Conservation (phyloP, 2,888 invertebrate species). For the Andrena trimmerana region DNA sequence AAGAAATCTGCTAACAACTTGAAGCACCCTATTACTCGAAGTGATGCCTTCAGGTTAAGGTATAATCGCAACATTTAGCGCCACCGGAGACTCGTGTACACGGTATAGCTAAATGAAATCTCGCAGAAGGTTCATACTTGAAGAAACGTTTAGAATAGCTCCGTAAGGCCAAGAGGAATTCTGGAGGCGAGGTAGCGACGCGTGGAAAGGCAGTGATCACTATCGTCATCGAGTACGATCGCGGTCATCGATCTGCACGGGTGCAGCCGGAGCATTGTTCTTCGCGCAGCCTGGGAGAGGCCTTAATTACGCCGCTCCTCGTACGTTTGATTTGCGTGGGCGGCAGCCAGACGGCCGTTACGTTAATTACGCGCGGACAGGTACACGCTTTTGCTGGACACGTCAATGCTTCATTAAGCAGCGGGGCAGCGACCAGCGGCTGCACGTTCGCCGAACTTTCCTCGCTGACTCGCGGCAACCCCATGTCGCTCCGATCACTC, state of each 20-base stretch:
- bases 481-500: neutral
- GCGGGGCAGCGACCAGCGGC: conserved; percentile 24
- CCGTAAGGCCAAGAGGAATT: too few species aligned
- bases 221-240: conserved; percentile 25
- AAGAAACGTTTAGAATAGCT: too few species aligned
- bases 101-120: too few species aligned
- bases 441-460: conserved; percentile 48
- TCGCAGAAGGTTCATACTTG: too few species aligned
- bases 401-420: conserved; percentile 72
- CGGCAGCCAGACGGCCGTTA: conserved; percentile 64
- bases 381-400: conserved; percentile 63
- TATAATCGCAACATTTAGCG: too few species aligned
- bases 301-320: conserved; percentile 63
- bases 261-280: conserved; percentile 63
- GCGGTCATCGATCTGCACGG: conserved; percentile 46
- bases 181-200: too few species aligned
- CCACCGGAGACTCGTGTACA: too few species aligned
- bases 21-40: too few species aligned
- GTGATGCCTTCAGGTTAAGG: too few species aligned
- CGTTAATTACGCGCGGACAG: conserved; percentile 76
- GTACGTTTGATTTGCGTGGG: conserved; percentile 68
- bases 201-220: conserved; percentile 19
- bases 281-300: conserved; percentile 62
- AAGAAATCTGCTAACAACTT: too few species aligned
- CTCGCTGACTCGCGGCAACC: conserved; percentile 2